phyloP scores from a whole-genome alignment of 2,797 vertebrate genomes.

The Enteromius fasciolatus region DNA sequence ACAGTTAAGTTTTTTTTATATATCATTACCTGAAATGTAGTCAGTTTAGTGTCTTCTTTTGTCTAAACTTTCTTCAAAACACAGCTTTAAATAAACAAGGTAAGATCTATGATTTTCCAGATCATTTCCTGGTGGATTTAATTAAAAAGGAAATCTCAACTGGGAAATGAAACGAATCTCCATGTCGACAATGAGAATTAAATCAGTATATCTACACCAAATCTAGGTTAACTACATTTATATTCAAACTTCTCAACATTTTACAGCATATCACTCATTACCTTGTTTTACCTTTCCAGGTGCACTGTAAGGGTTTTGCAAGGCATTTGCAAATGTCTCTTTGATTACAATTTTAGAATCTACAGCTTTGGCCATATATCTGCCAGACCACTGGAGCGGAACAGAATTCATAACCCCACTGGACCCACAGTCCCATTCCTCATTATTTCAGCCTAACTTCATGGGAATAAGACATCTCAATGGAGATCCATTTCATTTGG shows the following conservation, averaged over 20 bases:
- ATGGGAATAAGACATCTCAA: constrained; percentile 1
- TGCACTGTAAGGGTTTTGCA: neutral
- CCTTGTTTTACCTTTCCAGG: neutral
- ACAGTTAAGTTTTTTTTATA: neutral
- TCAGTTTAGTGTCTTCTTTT: neutral
- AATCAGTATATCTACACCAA: constrained; percentile 7
- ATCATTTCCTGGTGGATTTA: constrained; percentile 50
- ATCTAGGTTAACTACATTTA: constrained; percentile 26
- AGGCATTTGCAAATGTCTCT: neutral
- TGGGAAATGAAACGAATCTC: constrained; percentile 34
- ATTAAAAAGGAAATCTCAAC: constrained; percentile 46
- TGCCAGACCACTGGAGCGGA: neutral
- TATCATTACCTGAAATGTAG: neutral
- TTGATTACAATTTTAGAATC: neutral
- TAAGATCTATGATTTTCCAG: constrained; percentile 22
- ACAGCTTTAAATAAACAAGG: constrained; percentile 6
- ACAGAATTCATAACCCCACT: neutral
- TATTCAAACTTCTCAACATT: neutral
- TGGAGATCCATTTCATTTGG: neutral
- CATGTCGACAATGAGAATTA: constrained; percentile 31
- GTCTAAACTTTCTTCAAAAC: neutral
- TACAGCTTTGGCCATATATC: neutral
- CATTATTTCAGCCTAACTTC: constrained; percentile 21
- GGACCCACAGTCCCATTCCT: constrained; percentile 27
- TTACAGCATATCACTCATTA: neutral